Percentiles rank a stretch among this genome's conserved stretches.
Evolutionary conservation across 2,113 vertebrate genomes (phyloP).

Genomic region (Cryptomyrus ogoouensis): DNA sequence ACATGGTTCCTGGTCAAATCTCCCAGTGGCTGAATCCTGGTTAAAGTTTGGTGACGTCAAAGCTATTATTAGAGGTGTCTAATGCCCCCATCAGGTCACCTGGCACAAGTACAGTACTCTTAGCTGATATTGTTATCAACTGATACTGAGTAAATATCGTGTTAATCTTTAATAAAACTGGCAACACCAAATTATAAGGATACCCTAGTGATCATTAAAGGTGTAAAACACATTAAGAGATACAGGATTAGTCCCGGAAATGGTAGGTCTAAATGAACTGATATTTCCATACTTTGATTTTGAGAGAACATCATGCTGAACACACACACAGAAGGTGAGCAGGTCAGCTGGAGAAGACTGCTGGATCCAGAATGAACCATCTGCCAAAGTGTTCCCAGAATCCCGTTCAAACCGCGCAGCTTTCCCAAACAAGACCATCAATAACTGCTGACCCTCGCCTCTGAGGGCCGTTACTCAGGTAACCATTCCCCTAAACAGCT

Average conservation of each 20-base stretch:
- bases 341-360: neutral
- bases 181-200: neutral
- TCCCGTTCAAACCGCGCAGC: neutral
- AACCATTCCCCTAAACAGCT: neutral
- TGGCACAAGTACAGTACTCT: neutral
- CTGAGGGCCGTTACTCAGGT: neutral
- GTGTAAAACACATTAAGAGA: neutral
- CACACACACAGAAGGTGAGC: neutral
- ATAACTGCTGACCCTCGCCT: neutral
- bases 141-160: neutral
- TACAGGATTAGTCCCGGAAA: neutral
- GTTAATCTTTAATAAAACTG: neutral
- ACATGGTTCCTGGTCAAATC: neutral
- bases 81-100: neutral
- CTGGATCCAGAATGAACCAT: neutral
- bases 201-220: neutral
- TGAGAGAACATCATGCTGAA: neutral
- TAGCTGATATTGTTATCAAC: neutral
- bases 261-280: neutral
- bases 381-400: conserved; percentile 4
- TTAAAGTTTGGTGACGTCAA: neutral
- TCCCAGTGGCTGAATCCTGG: neutral
- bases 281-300: neutral
- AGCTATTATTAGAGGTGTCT: neutral
- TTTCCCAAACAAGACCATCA: conserved; percentile 5